Evolutionary conservation across 2,797 vertebrate species (phyloP).

Genomic region (Liasis olivaceus): DNA sequence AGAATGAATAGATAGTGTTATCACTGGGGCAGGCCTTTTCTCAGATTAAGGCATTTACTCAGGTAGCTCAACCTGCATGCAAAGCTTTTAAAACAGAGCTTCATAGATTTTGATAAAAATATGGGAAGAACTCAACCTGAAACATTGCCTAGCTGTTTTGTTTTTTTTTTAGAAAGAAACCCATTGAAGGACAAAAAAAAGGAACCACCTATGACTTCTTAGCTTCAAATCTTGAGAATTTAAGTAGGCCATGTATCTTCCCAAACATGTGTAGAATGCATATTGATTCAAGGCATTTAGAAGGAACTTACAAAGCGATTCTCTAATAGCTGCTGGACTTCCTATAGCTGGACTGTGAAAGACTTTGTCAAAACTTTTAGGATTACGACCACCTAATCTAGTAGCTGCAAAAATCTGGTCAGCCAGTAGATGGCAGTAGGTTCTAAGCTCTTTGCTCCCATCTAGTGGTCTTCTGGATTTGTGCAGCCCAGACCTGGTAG

Average conservation of each 20-base stretch:
- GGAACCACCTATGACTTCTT: too few species aligned
- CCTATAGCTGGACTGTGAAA: not conserved
- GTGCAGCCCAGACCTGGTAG: not conserved
- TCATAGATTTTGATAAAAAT: not conserved
- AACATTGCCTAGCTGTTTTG: not conserved
- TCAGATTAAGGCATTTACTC: not conserved
- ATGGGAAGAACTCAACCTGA: not conserved
- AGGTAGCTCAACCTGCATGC: not conserved
- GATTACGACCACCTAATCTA: not conserved
- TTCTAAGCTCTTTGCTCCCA: not conserved
- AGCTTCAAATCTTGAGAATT: not conserved
- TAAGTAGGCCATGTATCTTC: not conserved
- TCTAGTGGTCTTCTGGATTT: not conserved
- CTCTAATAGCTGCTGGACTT: not conserved
- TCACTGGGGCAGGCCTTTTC: not conserved
- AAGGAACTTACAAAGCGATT: not conserved
- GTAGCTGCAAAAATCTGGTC: not conserved
- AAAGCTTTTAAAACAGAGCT: not conserved
- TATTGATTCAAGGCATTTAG: not conserved
- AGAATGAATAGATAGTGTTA: not conserved
- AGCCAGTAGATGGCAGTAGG: not conserved
- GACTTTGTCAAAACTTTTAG: not conserved
- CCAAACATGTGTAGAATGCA: not conserved
- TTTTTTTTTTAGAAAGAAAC: not conserved
- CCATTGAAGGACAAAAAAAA: not conserved